Conservation (phyloP, 2,888 invertebrate species). For the Monopis laevigella region DNA sequence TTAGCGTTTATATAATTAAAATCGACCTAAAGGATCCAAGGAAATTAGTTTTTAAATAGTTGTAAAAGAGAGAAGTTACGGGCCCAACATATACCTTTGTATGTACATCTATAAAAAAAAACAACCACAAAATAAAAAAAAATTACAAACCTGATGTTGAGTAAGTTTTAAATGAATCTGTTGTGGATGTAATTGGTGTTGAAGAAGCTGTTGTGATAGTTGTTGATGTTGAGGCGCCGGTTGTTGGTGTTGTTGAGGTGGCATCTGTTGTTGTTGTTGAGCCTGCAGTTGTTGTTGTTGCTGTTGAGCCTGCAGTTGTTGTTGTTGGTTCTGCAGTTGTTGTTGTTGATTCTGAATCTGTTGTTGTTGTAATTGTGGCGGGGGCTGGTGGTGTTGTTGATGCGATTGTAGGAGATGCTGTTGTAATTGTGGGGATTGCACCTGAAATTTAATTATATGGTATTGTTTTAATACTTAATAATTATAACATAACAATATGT, state of each 20-base stretch:
- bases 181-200: conserved; percentile 18
- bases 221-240: conserved; percentile 24
- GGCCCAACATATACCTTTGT: too few relatives aligned
- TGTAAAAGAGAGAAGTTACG: too few relatives aligned
- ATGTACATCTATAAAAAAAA: too few relatives aligned
- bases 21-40: too few relatives aligned
- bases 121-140: too few relatives aligned
- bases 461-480: too few relatives aligned
- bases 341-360: background rate
- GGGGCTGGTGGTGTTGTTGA: conserved; percentile 17
- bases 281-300: background rate
- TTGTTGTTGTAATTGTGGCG: background rate
- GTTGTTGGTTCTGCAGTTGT: conserved; percentile 26
- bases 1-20: too few relatives aligned
- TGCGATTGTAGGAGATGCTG: conserved; percentile 14
- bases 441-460: conserved; percentile 8
- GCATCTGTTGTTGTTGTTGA: background rate
- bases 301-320: conserved; percentile 16
- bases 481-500: too few relatives aligned
- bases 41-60: too few relatives aligned
- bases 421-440: conserved; percentile 6
- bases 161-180: conserved; percentile 46
- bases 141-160: conserved; percentile 42
- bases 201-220: conserved; percentile 21
- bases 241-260: conserved; percentile 20